Evolutionary conservation across 2,113 vertebrate genomes (phyloP).

Genomic region (Rhinopithecus roxellana): DNA sequence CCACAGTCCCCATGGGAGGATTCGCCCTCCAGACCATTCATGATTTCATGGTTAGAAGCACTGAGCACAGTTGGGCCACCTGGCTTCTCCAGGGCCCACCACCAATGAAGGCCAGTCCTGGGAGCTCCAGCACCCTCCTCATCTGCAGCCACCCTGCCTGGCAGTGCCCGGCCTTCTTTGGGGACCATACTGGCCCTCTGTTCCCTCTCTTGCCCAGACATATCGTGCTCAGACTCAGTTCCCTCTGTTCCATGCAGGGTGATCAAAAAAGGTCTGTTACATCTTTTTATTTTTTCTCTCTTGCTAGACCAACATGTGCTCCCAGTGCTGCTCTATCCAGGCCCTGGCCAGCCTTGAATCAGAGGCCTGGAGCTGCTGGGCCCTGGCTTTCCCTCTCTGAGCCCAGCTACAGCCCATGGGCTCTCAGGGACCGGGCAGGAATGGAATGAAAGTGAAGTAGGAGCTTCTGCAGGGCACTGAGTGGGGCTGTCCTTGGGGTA

Average conservation of each 20-base stretch:
- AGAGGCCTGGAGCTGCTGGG: too few relatives aligned
- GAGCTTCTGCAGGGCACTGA: neutral
- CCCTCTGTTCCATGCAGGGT: neutral
- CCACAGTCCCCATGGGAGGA: neutral
- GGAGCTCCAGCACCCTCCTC: neutral
- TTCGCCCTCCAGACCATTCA: too few relatives aligned
- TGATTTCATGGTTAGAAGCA: neutral
- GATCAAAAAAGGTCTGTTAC: neutral
- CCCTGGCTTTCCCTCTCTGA: neutral
- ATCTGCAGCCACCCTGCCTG: fast-evolving
- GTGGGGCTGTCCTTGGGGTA: neutral
- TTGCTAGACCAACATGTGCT: neutral
- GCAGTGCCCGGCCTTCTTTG: neutral
- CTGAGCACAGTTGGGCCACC: neutral
- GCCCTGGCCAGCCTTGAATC: neutral
- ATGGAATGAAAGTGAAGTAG: neutral
- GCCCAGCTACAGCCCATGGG: neutral
- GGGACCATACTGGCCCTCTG: neutral
- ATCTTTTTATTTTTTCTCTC: neutral
- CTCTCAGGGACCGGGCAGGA: neutral
- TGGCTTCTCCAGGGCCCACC: neutral
- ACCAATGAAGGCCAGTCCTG: fast-evolving
- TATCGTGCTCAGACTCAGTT: neutral
- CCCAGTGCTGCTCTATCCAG: neutral
- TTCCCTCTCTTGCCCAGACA: neutral